phyloP scores from a whole-genome alignment of 2,113 vertebrate species.

The Tachysurus fulvidraco region DNA sequence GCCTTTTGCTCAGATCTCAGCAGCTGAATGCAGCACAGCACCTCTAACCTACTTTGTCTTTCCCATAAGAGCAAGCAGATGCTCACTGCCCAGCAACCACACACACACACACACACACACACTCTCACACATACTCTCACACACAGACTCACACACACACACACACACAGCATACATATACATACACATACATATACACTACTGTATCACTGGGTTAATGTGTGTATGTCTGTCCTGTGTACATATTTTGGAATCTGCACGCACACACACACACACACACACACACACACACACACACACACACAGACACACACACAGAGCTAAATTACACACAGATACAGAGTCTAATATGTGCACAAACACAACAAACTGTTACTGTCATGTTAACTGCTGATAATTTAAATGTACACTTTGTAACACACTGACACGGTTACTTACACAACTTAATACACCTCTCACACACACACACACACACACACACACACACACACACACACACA shows the following conservation, averaged over 20 bases:
- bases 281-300: slow-evolving; percentile 18
- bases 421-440: neutral
- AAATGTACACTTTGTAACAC: neutral
- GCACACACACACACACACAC: neutral
- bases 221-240: too few species aligned
- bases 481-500: neutral
- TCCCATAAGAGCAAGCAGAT: slow-evolving; percentile 77
- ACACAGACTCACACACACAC: slow-evolving; percentile 28
- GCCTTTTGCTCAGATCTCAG: neutral
- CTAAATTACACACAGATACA: neutral
- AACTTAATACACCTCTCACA: neutral
- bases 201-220: too few species aligned
- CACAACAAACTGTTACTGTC: neutral
- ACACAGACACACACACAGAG: slow-evolving; percentile 1
- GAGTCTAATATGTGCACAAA: neutral
- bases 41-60: slow-evolving; percentile 88
- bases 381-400: too few species aligned
- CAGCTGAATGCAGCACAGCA: slow-evolving; percentile 42
- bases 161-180: neutral
- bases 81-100: slow-evolving; percentile 69
- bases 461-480: neutral
- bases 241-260: neutral
- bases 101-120: slow-evolving; percentile 28
- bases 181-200: neutral
- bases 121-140: too few species aligned